Evolutionary conservation across 1,140 invertebrate genomes (phyloP).

Genomic region (Aphelenchoides fujianensis): DNA sequence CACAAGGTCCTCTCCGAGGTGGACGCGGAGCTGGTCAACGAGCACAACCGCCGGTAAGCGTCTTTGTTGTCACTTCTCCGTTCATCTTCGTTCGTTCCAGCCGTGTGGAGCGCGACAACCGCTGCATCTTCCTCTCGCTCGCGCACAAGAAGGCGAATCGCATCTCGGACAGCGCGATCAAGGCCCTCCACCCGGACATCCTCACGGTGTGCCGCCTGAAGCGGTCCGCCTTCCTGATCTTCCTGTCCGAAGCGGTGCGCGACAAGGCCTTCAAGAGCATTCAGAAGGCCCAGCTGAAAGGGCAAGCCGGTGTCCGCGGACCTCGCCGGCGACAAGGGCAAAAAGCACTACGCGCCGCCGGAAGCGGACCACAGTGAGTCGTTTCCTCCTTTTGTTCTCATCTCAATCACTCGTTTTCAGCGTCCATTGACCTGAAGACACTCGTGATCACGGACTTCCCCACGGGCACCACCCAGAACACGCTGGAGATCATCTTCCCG

Average conservation of each 20-base stretch:
- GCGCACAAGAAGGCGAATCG: not conserved
- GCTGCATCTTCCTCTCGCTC: not conserved
- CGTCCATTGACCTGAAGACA: not conserved
- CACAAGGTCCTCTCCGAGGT: not conserved
- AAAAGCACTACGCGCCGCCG: not conserved
- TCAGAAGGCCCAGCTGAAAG: not conserved
- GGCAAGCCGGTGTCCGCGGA: not conserved
- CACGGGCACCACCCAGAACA: not conserved
- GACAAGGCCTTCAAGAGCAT: not conserved
- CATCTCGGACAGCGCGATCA: not conserved
- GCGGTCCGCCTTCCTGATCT: not conserved
- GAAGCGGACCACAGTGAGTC: not conserved
- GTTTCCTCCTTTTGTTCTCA: not conserved
- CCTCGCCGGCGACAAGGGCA: not conserved
- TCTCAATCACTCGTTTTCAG: conserved; percentile 15
- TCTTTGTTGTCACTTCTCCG: not conserved
- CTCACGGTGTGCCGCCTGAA: not conserved
- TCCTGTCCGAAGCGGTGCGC: conserved; percentile 8
- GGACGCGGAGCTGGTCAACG: not conserved
- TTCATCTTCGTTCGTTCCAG: not conserved
- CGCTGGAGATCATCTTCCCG: conserved; percentile 10
- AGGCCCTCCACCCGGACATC: conserved; percentile 9
- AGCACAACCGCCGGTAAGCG: not conserved
- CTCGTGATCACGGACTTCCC: conserved; percentile 4
- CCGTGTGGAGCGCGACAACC: not conserved